Percentiles rank a stretch among this genome's conserved stretches.
Conservation (phyloP, 2,797 vertebrate species). For the Dicrostonyx torquatus region DNA sequence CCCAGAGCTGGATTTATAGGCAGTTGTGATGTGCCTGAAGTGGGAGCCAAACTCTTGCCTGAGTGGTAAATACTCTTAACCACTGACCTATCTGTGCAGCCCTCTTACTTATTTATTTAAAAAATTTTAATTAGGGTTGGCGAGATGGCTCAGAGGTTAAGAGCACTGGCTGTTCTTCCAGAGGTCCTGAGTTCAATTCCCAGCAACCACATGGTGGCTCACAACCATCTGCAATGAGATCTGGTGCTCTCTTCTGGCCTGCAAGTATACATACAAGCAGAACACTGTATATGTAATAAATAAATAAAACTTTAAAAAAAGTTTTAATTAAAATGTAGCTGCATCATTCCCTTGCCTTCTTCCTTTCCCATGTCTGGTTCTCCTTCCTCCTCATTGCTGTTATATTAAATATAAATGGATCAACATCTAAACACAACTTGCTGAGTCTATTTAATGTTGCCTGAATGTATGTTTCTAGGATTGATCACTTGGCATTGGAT, state of each 20-base stretch:
- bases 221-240: too few species aligned
- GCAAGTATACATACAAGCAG: too few species aligned
- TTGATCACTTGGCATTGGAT: background rate
- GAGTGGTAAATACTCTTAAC: background rate
- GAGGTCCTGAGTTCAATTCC: too few species aligned
- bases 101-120: background rate
- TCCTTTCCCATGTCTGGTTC: background rate
- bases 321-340: background rate
- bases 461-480: background rate
- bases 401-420: background rate
- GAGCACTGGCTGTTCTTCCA: too few species aligned
- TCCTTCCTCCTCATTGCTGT: background rate
- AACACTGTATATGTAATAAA: too few species aligned
- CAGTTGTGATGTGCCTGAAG: background rate
- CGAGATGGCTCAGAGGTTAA: too few species aligned
- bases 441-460: background rate
- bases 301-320: too few species aligned
- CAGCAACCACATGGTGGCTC: too few species aligned
- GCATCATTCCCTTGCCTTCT: background rate
- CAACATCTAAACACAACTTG: background rate
- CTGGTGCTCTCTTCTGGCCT: too few species aligned
- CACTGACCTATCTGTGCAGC: background rate
- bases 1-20: background rate
- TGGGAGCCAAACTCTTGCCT: background rate
- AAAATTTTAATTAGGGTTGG: too few species aligned